Evolutionary conservation across 2,113 vertebrate species (phyloP).

Genomic region (Triplophysa rosa): DNA sequence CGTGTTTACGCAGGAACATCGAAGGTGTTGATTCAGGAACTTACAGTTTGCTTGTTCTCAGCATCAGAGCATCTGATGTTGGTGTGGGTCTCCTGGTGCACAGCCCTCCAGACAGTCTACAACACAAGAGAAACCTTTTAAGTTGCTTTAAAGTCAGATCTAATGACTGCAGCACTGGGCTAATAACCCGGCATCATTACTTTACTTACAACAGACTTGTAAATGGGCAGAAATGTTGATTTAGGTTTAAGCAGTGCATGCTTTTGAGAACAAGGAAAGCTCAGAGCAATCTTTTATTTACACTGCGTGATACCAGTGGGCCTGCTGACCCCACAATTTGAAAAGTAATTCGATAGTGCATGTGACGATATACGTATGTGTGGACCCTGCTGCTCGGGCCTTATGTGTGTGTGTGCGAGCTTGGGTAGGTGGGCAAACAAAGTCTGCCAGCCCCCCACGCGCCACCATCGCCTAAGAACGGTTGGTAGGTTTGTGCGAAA

Average conservation of each 20-base stretch:
- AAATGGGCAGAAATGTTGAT: not conserved
- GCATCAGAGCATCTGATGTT: slow-evolving; percentile 56
- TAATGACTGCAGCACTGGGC: not conserved
- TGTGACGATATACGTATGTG: slow-evolving; percentile 31
- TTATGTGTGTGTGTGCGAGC: slow-evolving; percentile 54
- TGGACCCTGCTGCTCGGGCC: slow-evolving; percentile 46
- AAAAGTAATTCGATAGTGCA: slow-evolving; percentile 33
- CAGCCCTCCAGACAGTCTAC: slow-evolving; percentile 60
- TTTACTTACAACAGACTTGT: not conserved
- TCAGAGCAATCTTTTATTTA: slow-evolving; percentile 30
- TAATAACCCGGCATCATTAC: not conserved
- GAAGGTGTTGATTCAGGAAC: slow-evolving; percentile 39
- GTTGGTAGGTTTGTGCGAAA: slow-evolving; percentile 60
- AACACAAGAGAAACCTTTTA: slow-evolving; percentile 47
- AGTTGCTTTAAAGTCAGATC: not conserved
- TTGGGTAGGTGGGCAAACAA: slow-evolving; percentile 22
- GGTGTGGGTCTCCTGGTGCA: slow-evolving; percentile 45
- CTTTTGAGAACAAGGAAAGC: not conserved
- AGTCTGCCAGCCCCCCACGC: slow-evolving; percentile 12
- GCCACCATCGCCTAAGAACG: slow-evolving; percentile 18
- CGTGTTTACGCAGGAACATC: not conserved
- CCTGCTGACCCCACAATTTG: slow-evolving; percentile 25
- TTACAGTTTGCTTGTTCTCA: slow-evolving; percentile 68
- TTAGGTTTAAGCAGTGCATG: slow-evolving; percentile 5
- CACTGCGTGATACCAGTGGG: slow-evolving; percentile 14